Base-by-base conservation (phyloP, 2,888 invertebrate species). In the Dolomedes plantarius region DNA sequence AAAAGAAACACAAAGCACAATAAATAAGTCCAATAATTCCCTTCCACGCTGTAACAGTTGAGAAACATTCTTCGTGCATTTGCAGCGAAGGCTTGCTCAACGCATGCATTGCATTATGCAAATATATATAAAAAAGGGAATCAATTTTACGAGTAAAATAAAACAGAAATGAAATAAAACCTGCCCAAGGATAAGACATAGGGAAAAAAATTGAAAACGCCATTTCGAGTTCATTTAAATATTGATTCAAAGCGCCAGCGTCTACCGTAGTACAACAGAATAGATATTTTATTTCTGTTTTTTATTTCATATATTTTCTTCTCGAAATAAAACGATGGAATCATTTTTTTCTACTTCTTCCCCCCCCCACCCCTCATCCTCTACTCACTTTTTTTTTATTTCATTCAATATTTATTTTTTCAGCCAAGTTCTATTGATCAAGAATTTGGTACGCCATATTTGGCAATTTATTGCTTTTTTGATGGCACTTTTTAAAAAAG, bases 201-300 rank as follows among this genome's bases (percentile, higher is more conserved):
- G 83, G 83, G 62, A 62, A 64, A 86, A 86, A 86, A 86, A 86
- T 78, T 80, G 86, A 86, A 86, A 86, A 86, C 78, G 86, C 80
- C 79, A 86, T 86, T 86, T 86, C 86, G 86, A 86, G 86, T 86
- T 86, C 86, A 86, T 86, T 86, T 86, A 86, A 86, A 86, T 86
- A 86, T 86, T 86, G 86, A 86, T 86, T 86, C 86, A 80, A 86
- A 65, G 75, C 79, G 64, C 86, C 39, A 71, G 71, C 76, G 56
- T 71, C 82, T 31, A 41, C 82, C 27, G 71, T 72, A 65, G 64
- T 85, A 85, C 76, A 76, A 78, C 80, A 76, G 79, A 72, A 80
- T 75, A 79, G 86, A 86, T 80, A 80, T 75, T 86, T 86, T 86
- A 80, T 79, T 86, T 80, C 72, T 78, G 86, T 75, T 79, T 85